A percentile compares a stretch with the other conserved stretches of the same genome.
Conservation (phyloP, 2,797 vertebrate species). For the Cephalopachus bancanus region DNA sequence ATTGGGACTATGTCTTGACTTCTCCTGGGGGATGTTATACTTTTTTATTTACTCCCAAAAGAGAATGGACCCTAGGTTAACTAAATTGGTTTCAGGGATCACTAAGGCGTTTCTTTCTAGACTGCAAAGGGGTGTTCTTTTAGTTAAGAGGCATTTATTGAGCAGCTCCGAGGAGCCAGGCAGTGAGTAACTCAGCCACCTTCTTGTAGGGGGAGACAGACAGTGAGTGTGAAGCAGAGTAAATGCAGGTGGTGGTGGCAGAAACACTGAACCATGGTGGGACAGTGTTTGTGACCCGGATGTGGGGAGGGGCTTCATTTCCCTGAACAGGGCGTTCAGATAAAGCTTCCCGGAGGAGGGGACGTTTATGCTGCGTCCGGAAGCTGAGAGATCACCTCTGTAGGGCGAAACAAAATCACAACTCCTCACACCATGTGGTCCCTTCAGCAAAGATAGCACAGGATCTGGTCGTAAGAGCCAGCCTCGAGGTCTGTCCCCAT, state of each 20-base stretch:
- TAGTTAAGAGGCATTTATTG: not conserved
- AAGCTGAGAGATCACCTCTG: not conserved
- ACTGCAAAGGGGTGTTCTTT: conserved; percentile 16
- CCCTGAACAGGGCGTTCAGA: not conserved
- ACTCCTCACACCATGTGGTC: not conserved
- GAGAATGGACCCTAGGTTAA: not conserved
- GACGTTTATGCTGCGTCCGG: not conserved
- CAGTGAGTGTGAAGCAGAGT: not conserved
- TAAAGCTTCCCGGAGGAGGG: not conserved
- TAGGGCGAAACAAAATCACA: not conserved
- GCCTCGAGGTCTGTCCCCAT: not conserved
- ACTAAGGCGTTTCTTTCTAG: not conserved
- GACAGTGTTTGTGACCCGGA: not conserved
- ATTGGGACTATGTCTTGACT: not conserved
- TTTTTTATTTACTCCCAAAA: not conserved
- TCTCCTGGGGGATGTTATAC: not conserved
- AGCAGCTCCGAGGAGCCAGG: not conserved
- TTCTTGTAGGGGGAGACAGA: not conserved
- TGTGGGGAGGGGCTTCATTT: not conserved
- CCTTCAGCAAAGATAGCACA: not conserved
- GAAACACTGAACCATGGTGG: not conserved
- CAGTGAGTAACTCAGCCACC: not conserved
- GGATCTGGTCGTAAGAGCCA: not conserved
- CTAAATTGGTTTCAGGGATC: not conserved
- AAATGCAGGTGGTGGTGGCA: not conserved